Evolutionary conservation across 2,888 invertebrate species (phyloP), one percentile per base, ranked within the genome.

Genomic region (Oegoconia quadripuncta): DNA sequence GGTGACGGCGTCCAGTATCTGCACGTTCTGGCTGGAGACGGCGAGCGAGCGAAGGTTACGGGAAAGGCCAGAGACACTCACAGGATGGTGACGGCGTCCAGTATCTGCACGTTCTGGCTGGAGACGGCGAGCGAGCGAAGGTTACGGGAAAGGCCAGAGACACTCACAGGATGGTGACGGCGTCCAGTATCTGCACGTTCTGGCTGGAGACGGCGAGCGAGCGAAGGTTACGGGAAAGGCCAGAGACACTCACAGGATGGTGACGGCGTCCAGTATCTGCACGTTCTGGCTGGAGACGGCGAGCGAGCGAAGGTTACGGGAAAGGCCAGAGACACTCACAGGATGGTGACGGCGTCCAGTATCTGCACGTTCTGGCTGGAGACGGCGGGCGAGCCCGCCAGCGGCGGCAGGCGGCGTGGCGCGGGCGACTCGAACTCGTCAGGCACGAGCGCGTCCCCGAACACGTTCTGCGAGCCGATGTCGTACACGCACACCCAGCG

Each of bases 401-500:
- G 60, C 11, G 75, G 65, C 8, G 82, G 80, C 25, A 74, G 70
- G 30, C 86, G 81, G 55, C 93, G 93, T 1, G 93, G 89, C 5
- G 91, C 88, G 0, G 97, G 97, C 9, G 97, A 92, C 64, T 95
- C 95, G 74, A 97, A 96, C 51, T 95, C 96, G 63, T 97, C 96
- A 0, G 96, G 96, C 52, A 97, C 91, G 68, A 93, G 94, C 36
- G 97, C 93, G 72, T 97, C 97, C 0, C 95, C 97, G 70, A 96
- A 97, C 25, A 95, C 91, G 72, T 95, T 95, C 90, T 96, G 95
- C 63, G 91, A 92, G 55, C 92, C 91, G 29, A 97, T 89, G 84
- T 97, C 97, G 77, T 95, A 97, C 34, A 97, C 89, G 0, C 96
- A 93, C 40, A 97, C 89, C 97, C 97, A 97, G 77, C 94, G 94